Percentiles rank a stretch among this genome's conserved stretches.
Evolutionary conservation across 2,888 invertebrate species (phyloP).

Genomic region (Pyrrhosoma nymphula): DNA sequence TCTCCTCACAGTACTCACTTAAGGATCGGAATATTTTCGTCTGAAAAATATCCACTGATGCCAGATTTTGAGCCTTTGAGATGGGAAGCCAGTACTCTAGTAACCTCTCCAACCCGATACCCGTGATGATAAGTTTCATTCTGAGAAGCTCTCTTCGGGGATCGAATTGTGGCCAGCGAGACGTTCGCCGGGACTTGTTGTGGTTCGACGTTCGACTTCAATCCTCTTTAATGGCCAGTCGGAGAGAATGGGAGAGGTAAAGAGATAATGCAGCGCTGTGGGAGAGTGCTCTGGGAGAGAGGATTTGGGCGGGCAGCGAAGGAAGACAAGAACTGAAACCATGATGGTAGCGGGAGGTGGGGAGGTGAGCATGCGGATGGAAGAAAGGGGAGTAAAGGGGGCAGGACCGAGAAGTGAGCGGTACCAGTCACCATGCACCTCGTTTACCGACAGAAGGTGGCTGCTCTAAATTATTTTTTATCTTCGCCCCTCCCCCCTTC

Average conservation of each 20-base stretch:
- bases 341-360: neutral
- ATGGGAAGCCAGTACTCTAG: too few relatives aligned
- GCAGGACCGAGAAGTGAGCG: neutral
- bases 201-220: neutral
- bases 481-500: neutral
- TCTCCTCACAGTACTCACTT: too few relatives aligned
- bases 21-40: too few relatives aligned
- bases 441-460: neutral
- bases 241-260: neutral
- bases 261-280: neutral
- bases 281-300: neutral
- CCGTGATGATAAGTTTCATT: too few relatives aligned
- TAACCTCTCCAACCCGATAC: too few relatives aligned
- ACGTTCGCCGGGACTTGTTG: neutral
- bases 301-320: neutral
- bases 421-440: neutral
- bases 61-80: too few relatives aligned
- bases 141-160: too few relatives aligned
- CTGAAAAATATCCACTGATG: too few relatives aligned
- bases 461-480: constrained; percentile 15
- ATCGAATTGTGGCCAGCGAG: neutral
- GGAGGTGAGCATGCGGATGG: neutral
- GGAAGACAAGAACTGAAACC: neutral
- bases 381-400: neutral
- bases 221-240: neutral